Percentiles rank a stretch among this genome's conserved stretches.
Conservation (phyloP, 2,113 vertebrate species). For the Dasyornis broadbenti region DNA sequence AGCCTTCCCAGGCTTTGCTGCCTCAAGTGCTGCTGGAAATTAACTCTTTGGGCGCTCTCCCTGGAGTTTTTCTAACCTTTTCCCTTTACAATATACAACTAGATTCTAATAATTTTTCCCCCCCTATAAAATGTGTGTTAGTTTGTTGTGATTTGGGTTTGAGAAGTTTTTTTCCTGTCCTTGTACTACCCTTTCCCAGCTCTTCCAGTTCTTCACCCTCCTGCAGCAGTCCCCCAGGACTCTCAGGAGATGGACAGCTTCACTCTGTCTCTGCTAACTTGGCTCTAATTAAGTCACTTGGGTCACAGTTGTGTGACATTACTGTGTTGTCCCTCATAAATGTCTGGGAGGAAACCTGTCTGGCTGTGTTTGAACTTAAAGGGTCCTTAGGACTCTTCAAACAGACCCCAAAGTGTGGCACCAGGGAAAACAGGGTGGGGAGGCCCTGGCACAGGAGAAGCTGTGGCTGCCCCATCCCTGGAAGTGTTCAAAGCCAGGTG, state of each 20-base stretch:
- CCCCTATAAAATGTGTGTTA: not conserved
- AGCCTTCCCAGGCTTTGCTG: not conserved
- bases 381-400: not conserved
- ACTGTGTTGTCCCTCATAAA: not conserved
- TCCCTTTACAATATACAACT: not conserved
- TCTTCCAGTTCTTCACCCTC: not conserved
- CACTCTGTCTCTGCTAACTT: not conserved
- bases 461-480: not conserved
- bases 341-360: not conserved
- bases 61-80: not conserved
- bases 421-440: not conserved
- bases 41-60: not conserved
- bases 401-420: not conserved
- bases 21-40: not conserved
- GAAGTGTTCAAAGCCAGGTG: not conserved
- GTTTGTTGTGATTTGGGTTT: not conserved
- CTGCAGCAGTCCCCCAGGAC: not conserved
- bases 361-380: not conserved
- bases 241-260: not conserved
- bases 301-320: not conserved
- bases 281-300: conserved; percentile 2
- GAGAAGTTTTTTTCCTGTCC: fast-evolving
- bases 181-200: not conserved
- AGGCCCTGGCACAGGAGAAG: not conserved
- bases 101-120: not conserved